Evolutionary conservation across 2,113 vertebrate genomes (phyloP).

Genomic region (Carlito syrichta): DNA sequence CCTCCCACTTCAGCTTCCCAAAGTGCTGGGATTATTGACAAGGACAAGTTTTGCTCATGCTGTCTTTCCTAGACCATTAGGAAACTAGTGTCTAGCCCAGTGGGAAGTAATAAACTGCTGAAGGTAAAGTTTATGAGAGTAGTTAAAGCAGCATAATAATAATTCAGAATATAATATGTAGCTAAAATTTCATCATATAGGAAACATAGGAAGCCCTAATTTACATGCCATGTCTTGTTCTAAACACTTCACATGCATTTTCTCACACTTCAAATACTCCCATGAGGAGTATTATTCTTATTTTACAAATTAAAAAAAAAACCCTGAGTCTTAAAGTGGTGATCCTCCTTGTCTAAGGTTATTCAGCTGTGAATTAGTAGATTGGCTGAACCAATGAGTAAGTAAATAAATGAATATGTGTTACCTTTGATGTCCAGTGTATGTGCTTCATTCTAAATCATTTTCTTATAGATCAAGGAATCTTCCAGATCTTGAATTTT

Average conservation of each 20-base stretch:
- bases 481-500: background rate
- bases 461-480: background rate
- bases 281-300: background rate
- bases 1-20: no score
- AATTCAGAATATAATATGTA: background rate
- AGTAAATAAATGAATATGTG: background rate
- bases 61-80: background rate
- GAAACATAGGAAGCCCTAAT: background rate
- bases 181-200: background rate
- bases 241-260: background rate
- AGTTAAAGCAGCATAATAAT: background rate
- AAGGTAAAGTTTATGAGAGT: background rate
- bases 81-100: background rate
- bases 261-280: background rate
- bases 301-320: background rate
- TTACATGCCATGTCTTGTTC: background rate
- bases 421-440: no score
- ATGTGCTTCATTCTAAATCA: background rate
- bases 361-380: background rate
- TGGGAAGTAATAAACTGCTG: background rate
- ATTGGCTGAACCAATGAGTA: background rate
- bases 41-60: background rate
- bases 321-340: background rate
- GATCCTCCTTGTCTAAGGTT: background rate
- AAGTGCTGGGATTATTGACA: no score